phyloP scores from a whole-genome alignment of 2,888 invertebrate genomes.

The Amphipyra berbera region DNA sequence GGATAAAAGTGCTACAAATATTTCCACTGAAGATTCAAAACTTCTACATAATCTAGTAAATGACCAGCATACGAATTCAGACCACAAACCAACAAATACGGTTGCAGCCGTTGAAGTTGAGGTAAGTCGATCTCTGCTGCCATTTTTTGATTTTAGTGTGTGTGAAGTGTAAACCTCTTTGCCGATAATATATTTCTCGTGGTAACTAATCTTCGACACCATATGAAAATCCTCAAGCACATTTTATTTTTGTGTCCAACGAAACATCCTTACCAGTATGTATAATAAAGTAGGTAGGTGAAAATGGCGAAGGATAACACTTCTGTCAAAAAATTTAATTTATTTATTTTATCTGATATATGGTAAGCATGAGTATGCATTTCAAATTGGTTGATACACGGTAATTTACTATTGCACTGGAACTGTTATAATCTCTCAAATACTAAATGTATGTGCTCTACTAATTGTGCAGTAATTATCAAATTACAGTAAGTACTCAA shows the following conservation, averaged over 20 bases:
- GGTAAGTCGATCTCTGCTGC: constrained; percentile 79
- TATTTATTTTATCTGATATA: constrained; percentile 58
- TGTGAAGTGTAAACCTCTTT: constrained; percentile 35
- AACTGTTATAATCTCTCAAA: not conserved
- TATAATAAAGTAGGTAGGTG: constrained; percentile 62
- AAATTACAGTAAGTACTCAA: not conserved
- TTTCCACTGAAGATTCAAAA: constrained; percentile 85
- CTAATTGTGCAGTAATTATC: not conserved
- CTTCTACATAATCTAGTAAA: constrained; percentile 80
- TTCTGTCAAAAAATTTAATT: constrained; percentile 69
- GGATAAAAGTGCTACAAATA: constrained; percentile 90
- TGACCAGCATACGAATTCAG: constrained; percentile 82
- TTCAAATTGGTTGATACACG: constrained; percentile 25
- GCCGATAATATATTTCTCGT: constrained; percentile 15
- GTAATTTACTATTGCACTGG: constrained; percentile 6
- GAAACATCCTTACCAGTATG: constrained; percentile 9
- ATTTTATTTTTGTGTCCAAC: constrained; percentile 1
- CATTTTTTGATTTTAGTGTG: constrained; percentile 51
- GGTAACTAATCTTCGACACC: not conserved
- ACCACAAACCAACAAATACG: constrained; percentile 77
- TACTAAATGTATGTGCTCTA: constrained; percentile 3
- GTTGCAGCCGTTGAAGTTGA: constrained; percentile 79
- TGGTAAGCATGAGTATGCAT: constrained; percentile 50
- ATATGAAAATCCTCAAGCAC: not conserved
- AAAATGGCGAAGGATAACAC: constrained; percentile 76